Percentiles rank a stretch among this genome's conserved stretches.
phyloP scores from a whole-genome alignment of 2,888 invertebrate genomes.

The Pseudoips prasinana region DNA sequence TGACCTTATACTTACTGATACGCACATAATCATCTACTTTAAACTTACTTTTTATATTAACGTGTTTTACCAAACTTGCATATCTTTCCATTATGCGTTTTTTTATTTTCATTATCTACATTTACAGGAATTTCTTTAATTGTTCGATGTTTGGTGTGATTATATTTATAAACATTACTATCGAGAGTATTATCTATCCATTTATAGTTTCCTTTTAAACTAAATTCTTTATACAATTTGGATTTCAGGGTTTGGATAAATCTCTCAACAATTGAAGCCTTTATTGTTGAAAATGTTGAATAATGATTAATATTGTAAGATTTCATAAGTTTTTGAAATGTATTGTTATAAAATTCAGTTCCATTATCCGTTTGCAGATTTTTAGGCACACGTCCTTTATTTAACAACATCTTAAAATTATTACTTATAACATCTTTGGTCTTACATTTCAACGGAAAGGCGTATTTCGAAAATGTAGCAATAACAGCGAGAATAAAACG shows the following conservation, averaged over 20 bases:
- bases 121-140: constrained; percentile 12
- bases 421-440: constrained; percentile 3
- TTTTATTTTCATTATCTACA: constrained; percentile 14
- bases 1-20: constrained; percentile 19
- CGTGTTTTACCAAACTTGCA: not conserved
- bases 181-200: constrained; percentile 6
- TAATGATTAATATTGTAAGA: constrained; percentile 30
- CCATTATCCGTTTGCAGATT: constrained; percentile 27
- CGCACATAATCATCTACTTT: constrained; percentile 13
- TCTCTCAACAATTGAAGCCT: constrained; percentile 19
- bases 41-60: not conserved
- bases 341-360: constrained; percentile 31
- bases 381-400: constrained; percentile 3
- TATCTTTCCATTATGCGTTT: constrained; percentile 16
- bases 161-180: constrained; percentile 4
- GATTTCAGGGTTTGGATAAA: constrained; percentile 1
- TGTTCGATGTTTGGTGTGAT: constrained; percentile 10
- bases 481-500: constrained; percentile 14
- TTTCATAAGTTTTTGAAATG: constrained; percentile 29
- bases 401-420: constrained; percentile 3
- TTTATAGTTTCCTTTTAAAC: constrained; percentile 5
- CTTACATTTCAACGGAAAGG: constrained; percentile 10
- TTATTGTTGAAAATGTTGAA: constrained; percentile 12
- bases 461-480: constrained; percentile 18
- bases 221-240: constrained; percentile 3